Percentiles rank a stretch among this genome's conserved stretches.
Evolutionary conservation across 2,797 vertebrate genomes (phyloP).

Genomic region (Choloepus didactylus): DNA sequence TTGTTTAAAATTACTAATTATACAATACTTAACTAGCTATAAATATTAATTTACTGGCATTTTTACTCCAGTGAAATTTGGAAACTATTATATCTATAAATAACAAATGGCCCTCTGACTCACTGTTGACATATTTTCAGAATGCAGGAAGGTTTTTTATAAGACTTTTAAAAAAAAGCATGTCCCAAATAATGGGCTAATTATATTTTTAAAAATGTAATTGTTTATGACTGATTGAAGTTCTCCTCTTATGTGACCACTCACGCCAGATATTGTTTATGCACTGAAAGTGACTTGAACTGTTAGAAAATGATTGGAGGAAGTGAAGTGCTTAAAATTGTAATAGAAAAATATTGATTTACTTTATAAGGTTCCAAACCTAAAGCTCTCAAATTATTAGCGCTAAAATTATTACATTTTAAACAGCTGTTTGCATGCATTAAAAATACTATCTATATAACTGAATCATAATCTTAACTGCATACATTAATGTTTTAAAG

Average conservation of each 20-base stretch:
- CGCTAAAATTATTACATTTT: slow-evolving; percentile 28
- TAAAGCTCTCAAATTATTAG: background rate
- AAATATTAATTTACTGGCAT: slow-evolving; percentile 63
- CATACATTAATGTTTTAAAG: slow-evolving; percentile 27
- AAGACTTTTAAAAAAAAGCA: background rate
- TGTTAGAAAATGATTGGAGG: slow-evolving; percentile 4
- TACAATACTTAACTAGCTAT: slow-evolving; percentile 20
- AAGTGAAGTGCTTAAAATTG: background rate
- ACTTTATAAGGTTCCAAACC: background rate
- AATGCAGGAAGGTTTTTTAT: background rate
- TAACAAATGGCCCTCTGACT: background rate
- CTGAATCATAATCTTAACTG: slow-evolving; percentile 28
- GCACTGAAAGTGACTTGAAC: slow-evolving; percentile 46
- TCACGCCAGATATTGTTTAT: slow-evolving; percentile 3
- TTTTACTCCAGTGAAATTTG: slow-evolving; percentile 69
- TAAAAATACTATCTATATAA: slow-evolving; percentile 26
- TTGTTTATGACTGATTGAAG: background rate
- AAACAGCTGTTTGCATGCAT: background rate
- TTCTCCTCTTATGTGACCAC: background rate
- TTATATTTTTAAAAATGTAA: background rate
- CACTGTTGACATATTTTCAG: background rate
- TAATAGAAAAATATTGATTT: slow-evolving; percentile 34
- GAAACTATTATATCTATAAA: slow-evolving; percentile 8
- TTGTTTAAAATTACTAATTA: slow-evolving; percentile 52
- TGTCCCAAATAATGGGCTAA: background rate